Base-by-base conservation (phyloP, 1,140 invertebrate species). In the Atopsyche davidsoni region DNA sequence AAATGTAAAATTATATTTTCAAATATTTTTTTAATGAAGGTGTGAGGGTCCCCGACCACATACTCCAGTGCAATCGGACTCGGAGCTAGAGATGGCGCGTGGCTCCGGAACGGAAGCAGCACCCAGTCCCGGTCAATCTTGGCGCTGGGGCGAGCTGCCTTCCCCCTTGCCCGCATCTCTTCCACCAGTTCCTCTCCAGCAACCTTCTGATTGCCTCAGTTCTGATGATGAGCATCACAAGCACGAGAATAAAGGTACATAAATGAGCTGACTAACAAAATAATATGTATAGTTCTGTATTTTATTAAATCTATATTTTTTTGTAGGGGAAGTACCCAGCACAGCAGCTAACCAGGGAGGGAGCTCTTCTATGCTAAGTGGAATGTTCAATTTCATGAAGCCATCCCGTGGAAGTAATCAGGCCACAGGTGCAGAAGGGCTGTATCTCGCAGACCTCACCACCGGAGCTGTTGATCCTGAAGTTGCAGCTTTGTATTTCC, bases 81-180 rank as follows among this genome's bases (percentile, higher is more conserved):
- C 92, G 1, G 93, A 97, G 66, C 85, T 93, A 59, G 93, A 96
- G 70, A 81, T 89, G 52, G 77, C 82, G 4, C 78, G 82, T 47
- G 76, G 83, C 21, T 76, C 81, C 57, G 70, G 75, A 10, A 67
- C 72, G 34, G 79, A 60, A 66, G 67, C 71, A 28, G 79, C 59
- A 66, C 68, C 59, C 64, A 61, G 60, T 64, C 67, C 78, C 64
- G 62, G 69, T 4, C 82, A 87, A 66, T 89, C 81, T 47, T 99
- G 96, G 96, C 83, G 89, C 57, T 99, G 96, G 96, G 96, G 96
- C 19, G 90, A 98, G 66, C 73, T 98, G 36, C 96, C 96, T 0
- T 84, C 72, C 68, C 75, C 62, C 53, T 76, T 59, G 4, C 60
- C 64, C 4, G 59, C 64, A 11, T 19, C 4, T 25, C 46, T 17